Evolutionary conservation across 2,888 invertebrate genomes (phyloP).

Genomic region (Polyommatus iphigenia): DNA sequence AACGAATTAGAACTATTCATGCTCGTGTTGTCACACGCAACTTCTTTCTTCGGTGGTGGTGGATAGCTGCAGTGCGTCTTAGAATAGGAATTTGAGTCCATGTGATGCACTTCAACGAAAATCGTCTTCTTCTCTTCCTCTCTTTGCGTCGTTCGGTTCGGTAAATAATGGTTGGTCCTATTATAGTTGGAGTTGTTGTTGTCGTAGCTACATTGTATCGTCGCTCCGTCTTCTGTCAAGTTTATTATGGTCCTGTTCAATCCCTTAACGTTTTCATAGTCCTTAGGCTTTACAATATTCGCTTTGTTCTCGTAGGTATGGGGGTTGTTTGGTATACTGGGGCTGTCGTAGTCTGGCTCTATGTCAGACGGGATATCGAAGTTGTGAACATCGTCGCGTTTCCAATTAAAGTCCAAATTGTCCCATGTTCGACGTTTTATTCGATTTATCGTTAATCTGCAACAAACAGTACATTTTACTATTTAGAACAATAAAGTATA

Average conservation of each 20-base stretch:
- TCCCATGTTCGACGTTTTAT: slow-evolving; percentile 81
- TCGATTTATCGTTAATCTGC: slow-evolving; percentile 68
- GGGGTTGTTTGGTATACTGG: slow-evolving; percentile 74
- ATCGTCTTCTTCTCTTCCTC: slow-evolving; percentile 82
- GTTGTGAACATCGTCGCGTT: slow-evolving; percentile 71
- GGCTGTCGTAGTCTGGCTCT: slow-evolving; percentile 72
- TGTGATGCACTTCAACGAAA: slow-evolving; percentile 87
- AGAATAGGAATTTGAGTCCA: slow-evolving; percentile 57
- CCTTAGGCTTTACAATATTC: slow-evolving; percentile 55
- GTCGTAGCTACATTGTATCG: slow-evolving; percentile 83
- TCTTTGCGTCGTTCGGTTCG: slow-evolving; percentile 57
- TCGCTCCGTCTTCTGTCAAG: slow-evolving; percentile 85
- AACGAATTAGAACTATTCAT: slow-evolving; percentile 66
- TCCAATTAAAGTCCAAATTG: slow-evolving; percentile 80
- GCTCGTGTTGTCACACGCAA: slow-evolving; percentile 59
- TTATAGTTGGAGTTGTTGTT: slow-evolving; percentile 57
- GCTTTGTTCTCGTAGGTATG: slow-evolving; percentile 69
- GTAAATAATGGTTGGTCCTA: slow-evolving; percentile 63
- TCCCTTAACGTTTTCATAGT: slow-evolving; percentile 48
- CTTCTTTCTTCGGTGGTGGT: slow-evolving; percentile 56
- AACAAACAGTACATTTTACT: slow-evolving; percentile 42
- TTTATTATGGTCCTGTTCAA: slow-evolving; percentile 87
- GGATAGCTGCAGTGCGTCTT: slow-evolving; percentile 59
- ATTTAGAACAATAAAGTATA: not conserved
- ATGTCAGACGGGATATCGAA: slow-evolving; percentile 75